Evolutionary conservation across 2,888 invertebrate species (phyloP), one percentile per base, ranked within the genome.

Genomic region (Athrips mouffetella): DNA sequence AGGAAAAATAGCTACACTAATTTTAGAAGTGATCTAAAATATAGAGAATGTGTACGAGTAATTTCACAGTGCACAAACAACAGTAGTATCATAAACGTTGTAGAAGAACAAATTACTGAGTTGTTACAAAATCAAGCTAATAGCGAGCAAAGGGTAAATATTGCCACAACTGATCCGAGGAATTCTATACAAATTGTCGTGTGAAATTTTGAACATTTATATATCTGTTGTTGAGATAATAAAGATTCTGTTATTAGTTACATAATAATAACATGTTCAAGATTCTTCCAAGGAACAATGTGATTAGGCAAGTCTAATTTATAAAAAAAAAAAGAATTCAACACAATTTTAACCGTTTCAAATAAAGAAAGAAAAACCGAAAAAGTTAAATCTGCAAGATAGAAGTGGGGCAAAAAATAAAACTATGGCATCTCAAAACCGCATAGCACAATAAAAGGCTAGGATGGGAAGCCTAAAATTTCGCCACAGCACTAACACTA

Each of bases 51-150:
- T 6, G 40, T 40, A 13, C n/a, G 13, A 13, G 6, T 8, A 11
- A 8, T 18, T 39, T 11, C 39, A 39, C 21, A 21, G n/a, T 16
- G 3, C 13, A 41, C 16, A 48, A n/a, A n/a, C 41, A 25, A 42
- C 37, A 11, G 30, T 4, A 47, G 15, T 21, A 39, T 21, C 15
- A 45, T 15, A 35, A 21, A 39, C 10, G 29, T 47, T 47, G 39
- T 59, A 60, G 62, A 61, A 70, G 58, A 62, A 55, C 63, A 55
- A 55, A 59, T 58, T 56, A 55, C 49, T 58, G 57, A 13, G 29
- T 10, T n/a, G 63, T 73, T 65, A 66, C 62, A 65, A 65, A 73
- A 72, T 67, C 45, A 57, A 65, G 61, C 60, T 65, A 70, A 70
- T 70, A 55, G 58, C 23, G 21, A 18, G 25, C 40, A 15, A 44